Evolutionary conservation across 2,797 vertebrate genomes (phyloP).

Genomic region (Lepilemur septentrionalis): DNA sequence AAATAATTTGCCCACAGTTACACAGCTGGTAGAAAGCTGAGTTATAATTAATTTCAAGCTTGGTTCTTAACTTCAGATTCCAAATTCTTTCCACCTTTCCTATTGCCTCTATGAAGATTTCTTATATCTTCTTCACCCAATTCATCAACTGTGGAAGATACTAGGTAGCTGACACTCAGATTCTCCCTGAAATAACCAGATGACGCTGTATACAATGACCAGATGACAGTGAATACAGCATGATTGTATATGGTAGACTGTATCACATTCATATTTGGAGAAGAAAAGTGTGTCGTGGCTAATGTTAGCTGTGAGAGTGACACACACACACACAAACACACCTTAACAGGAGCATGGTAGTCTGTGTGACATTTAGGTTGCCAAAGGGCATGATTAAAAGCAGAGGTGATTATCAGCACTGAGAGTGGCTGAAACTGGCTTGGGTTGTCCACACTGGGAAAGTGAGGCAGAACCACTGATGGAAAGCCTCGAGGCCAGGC

Average conservation of each 20-base stretch:
- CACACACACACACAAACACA: background rate
- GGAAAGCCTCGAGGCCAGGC: background rate
- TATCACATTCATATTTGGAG: background rate
- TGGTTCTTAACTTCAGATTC: background rate
- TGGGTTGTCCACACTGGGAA: background rate
- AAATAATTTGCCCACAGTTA: background rate
- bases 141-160: background rate
- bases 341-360: background rate
- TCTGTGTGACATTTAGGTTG: background rate
- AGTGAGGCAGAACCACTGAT: fast-evolving
- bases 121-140: background rate
- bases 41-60: background rate
- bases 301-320: background rate
- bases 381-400: background rate
- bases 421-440: background rate
- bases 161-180: background rate
- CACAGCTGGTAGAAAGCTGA: background rate
- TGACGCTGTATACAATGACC: background rate
- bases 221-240: background rate
- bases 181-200: background rate
- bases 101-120: background rate
- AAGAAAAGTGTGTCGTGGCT: background rate
- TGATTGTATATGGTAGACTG: background rate
- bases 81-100: background rate
- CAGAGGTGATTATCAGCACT: background rate